phyloP scores from a whole-genome alignment of 2,113 vertebrate genomes.

The Cyrtonyx montezumae region DNA sequence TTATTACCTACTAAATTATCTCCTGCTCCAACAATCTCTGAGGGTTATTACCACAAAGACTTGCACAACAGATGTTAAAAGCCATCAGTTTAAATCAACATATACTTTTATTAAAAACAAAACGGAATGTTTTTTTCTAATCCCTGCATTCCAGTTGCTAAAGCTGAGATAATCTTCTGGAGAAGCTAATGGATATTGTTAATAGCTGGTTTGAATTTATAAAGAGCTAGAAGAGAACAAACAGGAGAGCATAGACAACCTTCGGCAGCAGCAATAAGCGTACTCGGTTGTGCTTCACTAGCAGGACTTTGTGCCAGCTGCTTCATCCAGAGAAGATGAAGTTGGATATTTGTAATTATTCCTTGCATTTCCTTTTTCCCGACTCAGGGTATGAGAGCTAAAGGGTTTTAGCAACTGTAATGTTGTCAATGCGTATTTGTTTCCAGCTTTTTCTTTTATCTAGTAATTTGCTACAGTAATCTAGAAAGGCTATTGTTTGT shows the following conservation, averaged over 20 bases:
- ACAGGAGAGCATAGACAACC: slow-evolving; percentile 57
- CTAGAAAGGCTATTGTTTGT: slow-evolving; percentile 12
- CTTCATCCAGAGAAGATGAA: neutral
- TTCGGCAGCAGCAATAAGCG: slow-evolving; percentile 11
- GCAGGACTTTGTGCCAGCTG: neutral
- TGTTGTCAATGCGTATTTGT: neutral
- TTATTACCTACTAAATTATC: slow-evolving; percentile 66
- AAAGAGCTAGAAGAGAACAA: slow-evolving; percentile 61
- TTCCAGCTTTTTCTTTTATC: slow-evolving; percentile 7
- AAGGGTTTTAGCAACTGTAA: neutral
- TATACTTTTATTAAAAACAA: slow-evolving; percentile 72
- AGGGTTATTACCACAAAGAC: slow-evolving; percentile 61
- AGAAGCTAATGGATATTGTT: slow-evolving; percentile 71
- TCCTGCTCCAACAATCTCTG: slow-evolving; percentile 55
- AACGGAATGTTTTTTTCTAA: slow-evolving; percentile 44
- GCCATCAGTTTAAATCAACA: slow-evolving; percentile 68
- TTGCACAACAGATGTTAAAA: slow-evolving; percentile 74
- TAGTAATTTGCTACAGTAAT: slow-evolving; percentile 20
- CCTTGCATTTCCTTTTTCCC: neutral
- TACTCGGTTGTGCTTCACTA: neutral
- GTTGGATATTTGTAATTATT: neutral
- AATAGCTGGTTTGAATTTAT: slow-evolving; percentile 69
- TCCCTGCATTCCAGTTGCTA: slow-evolving; percentile 66
- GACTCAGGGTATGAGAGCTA: neutral
- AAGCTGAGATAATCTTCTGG: slow-evolving; percentile 71